Conservation (phyloP, 2,797 vertebrate species). For the Kryptolebias ocellatus region DNA sequence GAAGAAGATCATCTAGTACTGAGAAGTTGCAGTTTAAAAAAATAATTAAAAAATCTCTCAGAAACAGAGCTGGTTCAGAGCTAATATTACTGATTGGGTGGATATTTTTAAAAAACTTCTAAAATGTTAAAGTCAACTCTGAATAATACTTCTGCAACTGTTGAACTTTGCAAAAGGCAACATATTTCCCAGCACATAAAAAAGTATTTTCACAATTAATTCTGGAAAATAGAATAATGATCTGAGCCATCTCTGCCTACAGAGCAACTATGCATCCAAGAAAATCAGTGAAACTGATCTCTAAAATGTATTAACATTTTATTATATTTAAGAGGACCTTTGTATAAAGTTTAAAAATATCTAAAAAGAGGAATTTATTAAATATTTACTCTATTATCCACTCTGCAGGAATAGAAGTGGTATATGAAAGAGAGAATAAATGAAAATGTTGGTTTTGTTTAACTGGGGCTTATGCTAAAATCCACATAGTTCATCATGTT, state of each 20-base stretch:
- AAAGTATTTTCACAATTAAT: neutral
- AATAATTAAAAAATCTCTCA: neutral
- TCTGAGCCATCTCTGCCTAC: conserved; percentile 1
- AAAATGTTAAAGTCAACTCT: conserved; percentile 3
- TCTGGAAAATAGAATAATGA: neutral
- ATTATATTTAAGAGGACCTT: conserved; percentile 31
- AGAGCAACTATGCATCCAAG: conserved; percentile 8
- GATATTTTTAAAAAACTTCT: neutral
- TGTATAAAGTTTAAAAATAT: conserved; percentile 34
- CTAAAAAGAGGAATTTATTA: conserved; percentile 33
- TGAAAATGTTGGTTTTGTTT: conserved; percentile 29
- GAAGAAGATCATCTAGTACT: conserved; percentile 3
- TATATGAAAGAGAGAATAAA: neutral
- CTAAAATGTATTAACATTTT: conserved; percentile 16
- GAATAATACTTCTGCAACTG: conserved; percentile 14
- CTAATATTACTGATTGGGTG: neutral
- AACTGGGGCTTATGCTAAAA: conserved; percentile 36
- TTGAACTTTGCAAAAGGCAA: neutral
- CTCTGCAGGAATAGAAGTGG: conserved; percentile 5
- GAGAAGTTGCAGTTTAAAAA: neutral
- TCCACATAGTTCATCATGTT: conserved; percentile 32
- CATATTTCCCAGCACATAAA: neutral
- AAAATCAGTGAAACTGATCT: conserved; percentile 8
- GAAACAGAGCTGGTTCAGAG: conserved; percentile 2
- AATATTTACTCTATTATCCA: conserved; percentile 38